These are phyloP conservation scores for Elephas maximus DNA, from an alignment of 2,113 vertebrate species.

Conservation along the genomic window DNA sequence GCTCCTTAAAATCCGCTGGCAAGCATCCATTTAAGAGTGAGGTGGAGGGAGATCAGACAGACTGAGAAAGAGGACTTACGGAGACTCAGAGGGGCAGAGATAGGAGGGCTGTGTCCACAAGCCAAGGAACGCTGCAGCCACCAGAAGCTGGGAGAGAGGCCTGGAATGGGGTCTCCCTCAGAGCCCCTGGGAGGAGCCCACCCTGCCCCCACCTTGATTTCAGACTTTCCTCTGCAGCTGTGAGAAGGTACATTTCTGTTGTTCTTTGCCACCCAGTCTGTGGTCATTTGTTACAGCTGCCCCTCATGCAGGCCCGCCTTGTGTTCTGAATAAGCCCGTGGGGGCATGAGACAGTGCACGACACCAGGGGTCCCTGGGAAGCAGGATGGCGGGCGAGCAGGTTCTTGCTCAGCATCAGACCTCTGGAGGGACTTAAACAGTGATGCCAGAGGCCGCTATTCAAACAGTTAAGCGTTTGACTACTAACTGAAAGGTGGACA, in stretches of 20 bases:
- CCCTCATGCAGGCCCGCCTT: not conserved
- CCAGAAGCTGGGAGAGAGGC: too few species aligned
- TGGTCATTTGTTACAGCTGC: fast-evolving
- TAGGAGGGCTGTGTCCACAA: too few species aligned
- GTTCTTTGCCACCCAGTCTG: not conserved
- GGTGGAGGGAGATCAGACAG: too few species aligned
- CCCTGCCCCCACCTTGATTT: not conserved
- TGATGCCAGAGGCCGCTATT: too few species aligned
- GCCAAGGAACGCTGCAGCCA: too few species aligned
- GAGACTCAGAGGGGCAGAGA: not conserved
- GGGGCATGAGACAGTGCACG: not conserved
- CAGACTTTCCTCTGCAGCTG: not conserved
- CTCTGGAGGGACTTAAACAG: fast-evolving
- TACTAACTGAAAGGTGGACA: too few species aligned
- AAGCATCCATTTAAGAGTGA: too few species aligned
- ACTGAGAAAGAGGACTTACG: fast-evolving
- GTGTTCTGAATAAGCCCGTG: fast-evolving
- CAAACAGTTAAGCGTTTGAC: too few species aligned
- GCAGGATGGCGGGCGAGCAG: not conserved
- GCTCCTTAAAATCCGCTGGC: too few species aligned
- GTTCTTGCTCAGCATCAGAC: too few species aligned
- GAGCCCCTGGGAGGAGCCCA: too few species aligned
- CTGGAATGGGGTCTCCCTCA: too few species aligned
- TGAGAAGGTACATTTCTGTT: fast-evolving
- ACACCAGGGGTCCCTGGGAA: not conserved